Evolutionary conservation across 2,888 invertebrate species (phyloP).

Genomic region (Willowsia nigromaculata): DNA sequence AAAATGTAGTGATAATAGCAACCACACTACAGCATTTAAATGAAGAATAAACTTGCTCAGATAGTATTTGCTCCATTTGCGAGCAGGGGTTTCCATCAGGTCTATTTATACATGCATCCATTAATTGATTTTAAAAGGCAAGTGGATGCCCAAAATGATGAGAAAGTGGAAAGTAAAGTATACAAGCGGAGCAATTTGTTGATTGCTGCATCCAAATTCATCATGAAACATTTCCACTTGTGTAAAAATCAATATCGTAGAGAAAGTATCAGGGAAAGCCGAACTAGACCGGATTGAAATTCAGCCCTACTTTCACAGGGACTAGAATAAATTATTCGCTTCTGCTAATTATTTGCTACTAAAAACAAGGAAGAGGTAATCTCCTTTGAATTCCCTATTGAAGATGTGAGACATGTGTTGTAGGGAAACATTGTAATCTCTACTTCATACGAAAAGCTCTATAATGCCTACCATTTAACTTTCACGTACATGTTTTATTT

Average conservation of each 20-base stretch:
- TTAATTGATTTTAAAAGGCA: too few relatives aligned
- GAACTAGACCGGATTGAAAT: not conserved
- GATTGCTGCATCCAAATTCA: not conserved
- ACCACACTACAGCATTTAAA: too few relatives aligned
- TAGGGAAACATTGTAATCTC: not conserved
- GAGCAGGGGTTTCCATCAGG: too few relatives aligned
- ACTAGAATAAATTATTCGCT: slow-evolving; percentile 31
- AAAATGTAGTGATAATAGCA: not conserved
- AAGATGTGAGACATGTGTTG: slow-evolving; percentile 13
- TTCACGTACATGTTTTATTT: too few relatives aligned
- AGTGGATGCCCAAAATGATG: too few relatives aligned
- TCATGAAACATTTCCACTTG: not conserved
- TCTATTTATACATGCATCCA: too few relatives aligned
- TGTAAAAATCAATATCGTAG: slow-evolving; percentile 1
- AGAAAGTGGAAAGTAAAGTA: not conserved
- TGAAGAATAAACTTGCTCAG: too few relatives aligned
- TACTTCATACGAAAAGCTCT: not conserved
- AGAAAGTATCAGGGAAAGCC: not conserved
- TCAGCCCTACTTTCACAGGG: slow-evolving; percentile 19
- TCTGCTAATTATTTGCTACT: slow-evolving; percentile 37
- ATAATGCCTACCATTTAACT: too few relatives aligned
- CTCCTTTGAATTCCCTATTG: slow-evolving; percentile 11
- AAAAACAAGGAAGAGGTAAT: slow-evolving; percentile 9
- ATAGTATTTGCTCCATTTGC: too few relatives aligned
- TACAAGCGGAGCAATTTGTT: not conserved